Evolutionary conservation across 1,140 invertebrate genomes (phyloP), one percentile per base, ranked within the genome.

Genomic region (Phymorhynchus buccinoides): DNA sequence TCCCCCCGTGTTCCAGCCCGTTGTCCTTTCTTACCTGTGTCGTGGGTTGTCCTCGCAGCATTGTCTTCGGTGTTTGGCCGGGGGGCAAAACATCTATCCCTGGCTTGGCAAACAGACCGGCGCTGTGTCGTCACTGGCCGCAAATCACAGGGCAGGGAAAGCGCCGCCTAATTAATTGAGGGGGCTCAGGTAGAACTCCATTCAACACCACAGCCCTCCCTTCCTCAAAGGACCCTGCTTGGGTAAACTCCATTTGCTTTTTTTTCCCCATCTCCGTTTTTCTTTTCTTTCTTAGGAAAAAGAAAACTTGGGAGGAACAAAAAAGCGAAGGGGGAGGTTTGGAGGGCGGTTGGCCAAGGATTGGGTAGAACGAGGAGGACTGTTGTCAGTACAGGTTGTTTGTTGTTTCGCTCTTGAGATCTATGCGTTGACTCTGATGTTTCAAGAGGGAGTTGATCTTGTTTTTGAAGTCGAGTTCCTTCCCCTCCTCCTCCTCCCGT

Each of bases 61-160:
- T 62, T 27, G 6, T 14, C 56, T 14, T 62, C 16, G 37, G 32
- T 35, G 9, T 37, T 73, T 37, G 32, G 73, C 32, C 73, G 7
- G 7, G 14, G 4, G 73, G 73, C 73, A 41, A 75, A 12, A 41
- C 73, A 75, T 41, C 73, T 75, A 75, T 75, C 73, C 73, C 14
- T 75, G 73, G n/a, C 73, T 75, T 75, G 73, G 41, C 14, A 75
- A 75, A 75, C 73, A 75, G 73, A 3, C n/a, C 73, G 73, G 37
- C 3, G 73, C 35, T 41, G 18, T 75, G 30, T 71, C 68, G 30
- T 71, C 68, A 71, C 30, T 37, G 12, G 68, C 30, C 9, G 4
- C n/a, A 75, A 75, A 41, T 41, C 7, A 75, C 22, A 41, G 73
- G 73, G 37, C 32, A 3, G 6, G 37, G 35, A 75, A 75, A 37